Percentiles rank a stretch among this genome's conserved stretches.
Conservation (phyloP, 2,888 invertebrate species). For the Rhogogaster chlorosoma region DNA sequence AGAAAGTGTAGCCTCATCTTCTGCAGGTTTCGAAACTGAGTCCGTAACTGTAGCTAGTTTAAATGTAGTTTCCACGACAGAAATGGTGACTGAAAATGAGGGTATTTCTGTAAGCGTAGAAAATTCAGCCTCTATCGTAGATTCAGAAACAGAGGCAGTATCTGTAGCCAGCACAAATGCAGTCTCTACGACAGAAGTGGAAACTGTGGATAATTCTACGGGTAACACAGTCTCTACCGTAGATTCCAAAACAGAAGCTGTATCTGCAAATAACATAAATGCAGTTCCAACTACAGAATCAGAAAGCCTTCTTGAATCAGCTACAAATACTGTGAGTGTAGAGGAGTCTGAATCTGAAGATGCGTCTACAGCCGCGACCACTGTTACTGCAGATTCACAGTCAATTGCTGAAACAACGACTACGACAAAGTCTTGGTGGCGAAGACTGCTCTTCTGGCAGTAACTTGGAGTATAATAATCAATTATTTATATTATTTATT, state of each 20-base stretch:
- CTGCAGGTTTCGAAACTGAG: not conserved
- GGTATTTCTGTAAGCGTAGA: not conserved
- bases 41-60: not conserved
- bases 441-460: constrained; percentile 13
- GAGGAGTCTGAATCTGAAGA: not conserved
- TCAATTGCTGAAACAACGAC: not conserved
- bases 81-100: not conserved
- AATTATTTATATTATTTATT: not conserved
- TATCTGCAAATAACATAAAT: not conserved
- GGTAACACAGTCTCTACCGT: not conserved
- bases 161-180: not conserved
- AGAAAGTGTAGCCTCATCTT: not conserved
- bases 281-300: constrained; percentile 18
- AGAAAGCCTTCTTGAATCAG: not conserved
- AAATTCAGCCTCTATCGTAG: not conserved
- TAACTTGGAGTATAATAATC: not conserved
- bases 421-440: constrained; percentile 15
- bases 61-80: not conserved
- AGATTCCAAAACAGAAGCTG: not conserved
- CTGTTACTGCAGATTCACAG: not conserved
- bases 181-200: not conserved
- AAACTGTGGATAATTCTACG: not conserved
- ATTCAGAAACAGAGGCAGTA: not conserved
- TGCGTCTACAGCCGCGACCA: not conserved
- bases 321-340: not conserved